These are phyloP conservation scores for Lutraria lutraria DNA, from an alignment of 2,888 invertebrate genomes.

Conservation along the genomic window DNA sequence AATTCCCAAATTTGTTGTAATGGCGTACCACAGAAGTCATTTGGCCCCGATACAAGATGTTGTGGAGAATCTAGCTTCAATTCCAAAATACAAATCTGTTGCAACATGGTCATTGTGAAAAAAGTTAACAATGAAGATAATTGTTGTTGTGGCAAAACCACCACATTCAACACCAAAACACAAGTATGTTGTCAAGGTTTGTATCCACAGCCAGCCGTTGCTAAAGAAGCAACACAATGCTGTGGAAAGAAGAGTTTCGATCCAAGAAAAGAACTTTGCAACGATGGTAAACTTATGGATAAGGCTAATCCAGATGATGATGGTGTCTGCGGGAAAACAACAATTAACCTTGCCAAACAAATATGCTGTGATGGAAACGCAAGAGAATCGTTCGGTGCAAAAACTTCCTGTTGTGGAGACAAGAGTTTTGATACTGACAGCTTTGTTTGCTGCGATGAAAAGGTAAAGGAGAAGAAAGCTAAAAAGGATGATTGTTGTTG, in stretches of 20 bases:
- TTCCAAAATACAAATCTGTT: conserved; percentile 48
- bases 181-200: conserved; percentile 62
- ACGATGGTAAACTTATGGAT: conserved; percentile 43
- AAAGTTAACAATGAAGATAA: conserved; percentile 58
- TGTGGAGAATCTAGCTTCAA: conserved; percentile 56
- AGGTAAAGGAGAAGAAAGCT: conserved; percentile 56
- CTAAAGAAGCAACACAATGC: conserved; percentile 53
- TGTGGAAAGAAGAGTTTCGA: conserved; percentile 59
- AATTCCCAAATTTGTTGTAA: conserved; percentile 53
- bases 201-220: conserved; percentile 56
- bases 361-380: conserved; percentile 58
- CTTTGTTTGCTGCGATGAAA: conserved; percentile 54
- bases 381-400: conserved; percentile 43
- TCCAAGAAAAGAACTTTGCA: conserved; percentile 51
- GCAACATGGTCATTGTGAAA: conserved; percentile 45
- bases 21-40: conserved; percentile 56
- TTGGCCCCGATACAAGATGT: conserved; percentile 52
- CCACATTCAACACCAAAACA: conserved; percentile 54
- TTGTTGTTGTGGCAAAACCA: conserved; percentile 61
- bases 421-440: conserved; percentile 52
- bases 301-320: conserved; percentile 50
- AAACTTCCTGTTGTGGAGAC: conserved; percentile 59
- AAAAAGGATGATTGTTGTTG: conserved; percentile 65
- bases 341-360: conserved; percentile 51
- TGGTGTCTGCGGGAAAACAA: conserved; percentile 60